Percentiles rank a stretch among this genome's conserved stretches.
Evolutionary conservation across 1,140 invertebrate genomes (phyloP).

Genomic region (Drosophila insularis): DNA sequence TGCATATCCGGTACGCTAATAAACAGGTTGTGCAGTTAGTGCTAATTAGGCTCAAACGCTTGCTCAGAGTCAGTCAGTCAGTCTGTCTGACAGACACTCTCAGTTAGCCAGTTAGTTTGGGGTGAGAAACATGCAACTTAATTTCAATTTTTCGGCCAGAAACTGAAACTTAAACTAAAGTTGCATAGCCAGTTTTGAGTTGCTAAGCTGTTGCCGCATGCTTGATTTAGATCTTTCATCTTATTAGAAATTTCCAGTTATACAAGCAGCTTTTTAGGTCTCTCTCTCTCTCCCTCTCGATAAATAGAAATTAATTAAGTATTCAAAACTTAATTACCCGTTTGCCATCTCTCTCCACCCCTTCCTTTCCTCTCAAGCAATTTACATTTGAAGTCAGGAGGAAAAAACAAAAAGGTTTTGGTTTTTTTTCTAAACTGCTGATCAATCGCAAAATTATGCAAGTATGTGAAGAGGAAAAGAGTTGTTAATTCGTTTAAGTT

Average conservation of each 20-base stretch:
- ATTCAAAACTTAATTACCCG: conserved; percentile 72
- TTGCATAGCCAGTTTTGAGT: conserved; percentile 64
- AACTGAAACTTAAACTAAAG: conserved; percentile 42
- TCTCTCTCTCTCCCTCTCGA: conserved; percentile 16
- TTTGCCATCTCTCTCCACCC: conserved; percentile 43
- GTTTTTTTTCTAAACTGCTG: conserved; percentile 38
- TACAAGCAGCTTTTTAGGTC: conserved; percentile 58
- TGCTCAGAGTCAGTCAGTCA: conserved; percentile 13
- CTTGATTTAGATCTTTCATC: conserved; percentile 72
- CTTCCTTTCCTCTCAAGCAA: conserved; percentile 29
- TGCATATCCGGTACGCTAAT: conserved; percentile 77
- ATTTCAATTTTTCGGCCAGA: conserved; percentile 46
- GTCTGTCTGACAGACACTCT: conserved; percentile 11
- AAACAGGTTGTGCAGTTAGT: conserved; percentile 66
- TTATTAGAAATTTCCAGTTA: conserved; percentile 74
- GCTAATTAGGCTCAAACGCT: conserved; percentile 61
- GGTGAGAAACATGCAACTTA: conserved; percentile 66
- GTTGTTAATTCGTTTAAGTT: not conserved
- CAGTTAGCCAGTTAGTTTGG: conserved; percentile 17
- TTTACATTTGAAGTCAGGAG: conserved; percentile 33
- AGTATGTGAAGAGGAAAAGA: conserved; percentile 33
- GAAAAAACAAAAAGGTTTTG: conserved; percentile 21
- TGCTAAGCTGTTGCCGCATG: conserved; percentile 6
- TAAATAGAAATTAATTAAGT: conserved; percentile 68
- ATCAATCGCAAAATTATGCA: conserved; percentile 47